Evolutionary conservation across 2,113 vertebrate species (phyloP).

Genomic region (Nothocercus julius): DNA sequence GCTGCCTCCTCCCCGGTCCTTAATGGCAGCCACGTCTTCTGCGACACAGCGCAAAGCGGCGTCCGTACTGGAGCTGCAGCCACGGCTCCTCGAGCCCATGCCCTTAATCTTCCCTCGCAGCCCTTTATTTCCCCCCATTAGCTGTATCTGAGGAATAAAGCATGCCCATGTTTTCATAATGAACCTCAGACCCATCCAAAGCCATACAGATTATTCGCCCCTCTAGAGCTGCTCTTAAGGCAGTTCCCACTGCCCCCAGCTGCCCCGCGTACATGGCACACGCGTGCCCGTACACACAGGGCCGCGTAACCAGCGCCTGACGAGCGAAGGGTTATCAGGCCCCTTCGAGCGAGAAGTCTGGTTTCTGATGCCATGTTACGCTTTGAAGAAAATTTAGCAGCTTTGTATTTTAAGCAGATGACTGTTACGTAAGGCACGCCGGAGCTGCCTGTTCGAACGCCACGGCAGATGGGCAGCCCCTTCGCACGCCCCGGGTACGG

Average conservation of each 20-base stretch:
- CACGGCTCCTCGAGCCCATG: not conserved
- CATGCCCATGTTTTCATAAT: conserved; percentile 45
- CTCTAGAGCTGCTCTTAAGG: not conserved
- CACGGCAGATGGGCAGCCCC: not conserved
- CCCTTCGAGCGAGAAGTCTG: no score
- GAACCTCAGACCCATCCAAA: not conserved
- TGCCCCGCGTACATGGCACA: accelerated
- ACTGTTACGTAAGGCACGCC: not conserved
- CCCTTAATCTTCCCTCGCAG: not conserved
- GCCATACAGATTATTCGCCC: not conserved
- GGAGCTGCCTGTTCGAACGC: accelerated
- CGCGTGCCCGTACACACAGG: accelerated
- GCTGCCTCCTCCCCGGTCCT: not conserved
- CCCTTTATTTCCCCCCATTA: not conserved
- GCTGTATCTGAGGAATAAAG: conserved; percentile 32
- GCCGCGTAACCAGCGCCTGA: not conserved
- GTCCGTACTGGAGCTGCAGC: not conserved
- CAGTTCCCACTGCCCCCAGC: accelerated
- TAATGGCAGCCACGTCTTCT: accelerated
- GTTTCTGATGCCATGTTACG: not conserved
- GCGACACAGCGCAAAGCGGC: not conserved
- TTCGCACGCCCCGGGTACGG: not conserved
- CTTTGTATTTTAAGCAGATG: not conserved
- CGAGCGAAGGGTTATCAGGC: conserved; percentile 6
- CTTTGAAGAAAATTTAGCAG: conserved; percentile 29